Evolutionary conservation across 2,888 invertebrate genomes (phyloP).

Genomic region (Geotrupes spiniger): DNA sequence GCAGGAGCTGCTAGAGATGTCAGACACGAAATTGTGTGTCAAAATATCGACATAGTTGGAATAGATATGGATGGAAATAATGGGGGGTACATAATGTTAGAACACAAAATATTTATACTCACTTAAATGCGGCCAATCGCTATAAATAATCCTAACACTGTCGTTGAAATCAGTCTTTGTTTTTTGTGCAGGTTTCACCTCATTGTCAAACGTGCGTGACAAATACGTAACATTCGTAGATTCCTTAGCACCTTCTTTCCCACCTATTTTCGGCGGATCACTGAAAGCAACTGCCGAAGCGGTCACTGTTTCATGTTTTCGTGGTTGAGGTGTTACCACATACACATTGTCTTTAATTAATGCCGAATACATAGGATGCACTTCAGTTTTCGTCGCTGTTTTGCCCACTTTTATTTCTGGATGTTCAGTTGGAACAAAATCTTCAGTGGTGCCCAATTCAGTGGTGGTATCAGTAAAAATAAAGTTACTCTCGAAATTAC

Average conservation of each 20-base stretch:
- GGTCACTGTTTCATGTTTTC: constrained; percentile 44
- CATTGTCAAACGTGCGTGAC: constrained; percentile 40
- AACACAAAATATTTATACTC: constrained; percentile 30
- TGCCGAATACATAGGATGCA: constrained; percentile 69
- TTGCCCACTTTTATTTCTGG: constrained; percentile 16
- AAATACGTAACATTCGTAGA: constrained; percentile 49
- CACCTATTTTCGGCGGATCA: constrained; percentile 44
- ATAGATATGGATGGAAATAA: too few relatives aligned
- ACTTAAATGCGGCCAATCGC: constrained; percentile 53
- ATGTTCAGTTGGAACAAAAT: constrained; percentile 7
- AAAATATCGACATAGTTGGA: too few relatives aligned
- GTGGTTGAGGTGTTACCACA: constrained; percentile 76
- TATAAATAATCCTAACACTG: constrained; percentile 45
- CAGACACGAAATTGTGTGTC: too few relatives aligned
- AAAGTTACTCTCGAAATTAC: constrained; percentile 41
- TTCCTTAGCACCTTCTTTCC: constrained; percentile 43
- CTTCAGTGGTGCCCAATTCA: constrained; percentile 13
- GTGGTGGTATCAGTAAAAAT: constrained; percentile 31
- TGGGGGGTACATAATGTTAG: too few relatives aligned
- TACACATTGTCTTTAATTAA: constrained; percentile 77
- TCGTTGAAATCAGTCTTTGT: constrained; percentile 24
- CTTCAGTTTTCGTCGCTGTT: constrained; percentile 51
- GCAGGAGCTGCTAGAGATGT: too few relatives aligned
- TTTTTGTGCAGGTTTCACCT: constrained; percentile 24
- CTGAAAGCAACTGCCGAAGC: constrained; percentile 38